These are phyloP conservation scores for Scomber japonicus DNA, from an alignment of 2,113 vertebrate species.

Conservation along the genomic window DNA sequence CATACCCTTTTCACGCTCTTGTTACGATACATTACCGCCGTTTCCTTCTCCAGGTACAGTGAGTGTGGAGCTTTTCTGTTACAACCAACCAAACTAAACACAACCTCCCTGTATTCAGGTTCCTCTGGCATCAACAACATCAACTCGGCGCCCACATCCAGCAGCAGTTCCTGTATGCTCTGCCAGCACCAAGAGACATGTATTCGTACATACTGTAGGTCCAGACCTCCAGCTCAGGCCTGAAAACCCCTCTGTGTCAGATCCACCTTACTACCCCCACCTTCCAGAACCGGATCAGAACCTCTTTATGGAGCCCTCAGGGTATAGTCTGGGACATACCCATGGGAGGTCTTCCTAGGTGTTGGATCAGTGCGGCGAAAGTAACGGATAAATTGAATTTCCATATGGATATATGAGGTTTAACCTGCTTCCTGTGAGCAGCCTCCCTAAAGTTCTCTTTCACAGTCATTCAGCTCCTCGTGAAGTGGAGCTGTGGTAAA, in stretches of 20 bases:
- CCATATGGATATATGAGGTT: conserved; percentile 66
- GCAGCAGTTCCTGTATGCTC: conserved; percentile 55
- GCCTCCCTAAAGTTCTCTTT: conserved; percentile 44
- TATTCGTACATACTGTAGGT: conserved; percentile 45
- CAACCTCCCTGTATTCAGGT: conserved; percentile 40
- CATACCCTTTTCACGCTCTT: conserved; percentile 7
- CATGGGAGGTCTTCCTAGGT: conserved; percentile 69
- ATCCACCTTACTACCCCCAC: not conserved
- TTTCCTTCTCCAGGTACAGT: conserved; percentile 27
- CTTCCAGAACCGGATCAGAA: conserved; percentile 39
- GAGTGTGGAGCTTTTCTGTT: conserved; percentile 45
- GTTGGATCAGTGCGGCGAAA: conserved; percentile 40
- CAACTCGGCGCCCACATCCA: conserved; percentile 52
- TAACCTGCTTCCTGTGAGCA: conserved; percentile 46
- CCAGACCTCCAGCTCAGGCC: conserved; percentile 38
- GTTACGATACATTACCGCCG: conserved; percentile 21
- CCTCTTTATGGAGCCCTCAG: conserved; percentile 33
- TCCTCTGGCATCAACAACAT: conserved; percentile 50
- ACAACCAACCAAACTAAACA: conserved; percentile 57
- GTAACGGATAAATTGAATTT: conserved; percentile 42
- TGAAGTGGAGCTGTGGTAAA: conserved; percentile 31
- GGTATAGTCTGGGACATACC: not conserved
- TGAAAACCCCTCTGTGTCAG: conserved; percentile 50
- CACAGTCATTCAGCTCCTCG: not conserved
- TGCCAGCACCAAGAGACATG: conserved; percentile 51